A percentile compares a stretch with the other conserved stretches of the same genome.
Evolutionary conservation across 2,797 vertebrate species (phyloP).

Genomic region (Phrynocephalus vlangalii): DNA sequence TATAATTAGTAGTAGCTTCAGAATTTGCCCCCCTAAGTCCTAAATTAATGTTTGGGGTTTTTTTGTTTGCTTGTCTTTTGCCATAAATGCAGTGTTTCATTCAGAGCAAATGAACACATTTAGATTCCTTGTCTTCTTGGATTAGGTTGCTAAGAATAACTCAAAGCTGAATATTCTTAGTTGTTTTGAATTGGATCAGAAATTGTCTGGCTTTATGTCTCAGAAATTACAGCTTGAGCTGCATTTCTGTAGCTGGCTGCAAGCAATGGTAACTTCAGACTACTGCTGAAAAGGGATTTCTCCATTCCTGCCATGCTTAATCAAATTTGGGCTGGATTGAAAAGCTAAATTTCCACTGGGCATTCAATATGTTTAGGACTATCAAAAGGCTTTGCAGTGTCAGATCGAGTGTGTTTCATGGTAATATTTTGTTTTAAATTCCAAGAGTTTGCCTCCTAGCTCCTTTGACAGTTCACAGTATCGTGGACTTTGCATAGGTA

Average conservation of each 20-base stretch:
- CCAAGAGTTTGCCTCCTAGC: neutral
- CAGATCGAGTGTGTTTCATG: neutral
- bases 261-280: neutral
- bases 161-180: neutral
- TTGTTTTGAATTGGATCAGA: neutral
- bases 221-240: neutral
- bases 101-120: slow-evolving; percentile 9
- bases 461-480: slow-evolving; percentile 13
- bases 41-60: neutral
- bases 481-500: slow-evolving; percentile 36
- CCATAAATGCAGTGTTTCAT: neutral
- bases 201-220: neutral
- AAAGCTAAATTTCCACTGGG: slow-evolving; percentile 34
- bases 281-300: slow-evolving; percentile 18
- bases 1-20: neutral
- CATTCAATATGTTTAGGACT: slow-evolving; percentile 21
- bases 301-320: slow-evolving; percentile 23
- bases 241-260: neutral
- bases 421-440: slow-evolving; percentile 18
- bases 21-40: neutral
- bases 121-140: neutral
- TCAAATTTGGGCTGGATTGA: slow-evolving; percentile 32
- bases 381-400: slow-evolving; percentile 20
- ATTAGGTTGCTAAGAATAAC: neutral
- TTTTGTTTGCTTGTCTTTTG: neutral